Base-by-base conservation (phyloP, 2,113 vertebrate species). In the Zeus faber region DNA sequence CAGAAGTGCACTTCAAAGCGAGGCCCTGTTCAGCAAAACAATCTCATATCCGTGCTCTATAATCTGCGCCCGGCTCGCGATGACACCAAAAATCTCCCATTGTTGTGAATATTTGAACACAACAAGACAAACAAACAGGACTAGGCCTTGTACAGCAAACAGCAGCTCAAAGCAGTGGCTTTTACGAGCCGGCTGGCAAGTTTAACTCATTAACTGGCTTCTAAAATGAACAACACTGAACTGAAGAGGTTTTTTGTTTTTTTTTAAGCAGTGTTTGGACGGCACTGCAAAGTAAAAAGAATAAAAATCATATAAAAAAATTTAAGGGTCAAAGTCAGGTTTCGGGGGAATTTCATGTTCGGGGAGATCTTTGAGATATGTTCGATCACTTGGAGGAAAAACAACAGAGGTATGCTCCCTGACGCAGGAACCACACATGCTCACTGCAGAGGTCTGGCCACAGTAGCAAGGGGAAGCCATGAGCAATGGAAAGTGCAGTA, bases 401-500 rank as follows among this genome's bases (percentile, higher is more conserved):
- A 56, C 31, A 33, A 7, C 8, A 33, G 44, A 43, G 54, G 54
- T 59, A 66, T 73, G 65, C 71, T 67, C 61, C 70, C 49, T 49
- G 53, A 48, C 39, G 7, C 60, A 37, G 62, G 55, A 70, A 59
- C 41, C 41, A 49, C 40, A 57, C 53, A 29, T 5, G 27, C 50
- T 54, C 22, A 18, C 62, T 73, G 77, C 62, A 58, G 62, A 35
- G 65, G 67, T 75, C 67, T 81, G 74, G 70, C 65, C 52, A 23
- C 73, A 67, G 68, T 48, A 67, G 63, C 46, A 24, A 49, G 24
- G 69, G 78, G 74, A 87, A 84, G 76, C 72, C 76, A 67, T 81
- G 81, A 85, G 84, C 84, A 87, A 82, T 83, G 87, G 85, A 88
- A 88, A 89, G 55, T 74, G 88, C 58, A 74, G 62, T 80, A 46